phyloP scores from a whole-genome alignment of 92 coral and sea anemone genomes.

The Parazoanthus darwini region DNA sequence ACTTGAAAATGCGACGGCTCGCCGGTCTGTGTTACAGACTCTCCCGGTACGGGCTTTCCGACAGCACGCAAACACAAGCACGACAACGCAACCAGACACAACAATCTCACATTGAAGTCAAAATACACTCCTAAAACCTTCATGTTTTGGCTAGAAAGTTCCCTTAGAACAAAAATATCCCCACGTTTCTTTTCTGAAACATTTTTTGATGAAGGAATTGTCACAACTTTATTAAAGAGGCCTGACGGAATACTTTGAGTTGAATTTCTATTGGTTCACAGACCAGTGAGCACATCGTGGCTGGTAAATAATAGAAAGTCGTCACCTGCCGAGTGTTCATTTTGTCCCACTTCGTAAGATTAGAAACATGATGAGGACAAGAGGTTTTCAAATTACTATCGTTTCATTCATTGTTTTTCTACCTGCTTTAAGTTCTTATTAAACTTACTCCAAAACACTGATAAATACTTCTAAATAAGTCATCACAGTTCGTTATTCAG shows the following conservation, averaged over 20 bases:
- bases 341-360: background rate
- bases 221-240: conserved; percentile 20
- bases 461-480: too few species aligned
- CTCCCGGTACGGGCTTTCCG: conserved; percentile 40
- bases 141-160: conserved; percentile 34
- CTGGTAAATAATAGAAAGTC: background rate
- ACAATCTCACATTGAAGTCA: conserved; percentile 1
- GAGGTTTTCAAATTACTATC: background rate
- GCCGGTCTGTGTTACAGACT: conserved; percentile 84
- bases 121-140: background rate
- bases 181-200: conserved; percentile 5
- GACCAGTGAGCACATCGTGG: conserved; percentile 26
- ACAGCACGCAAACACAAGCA: conserved; percentile 15
- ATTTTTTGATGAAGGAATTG: background rate
- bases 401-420: background rate
- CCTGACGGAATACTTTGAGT: conserved; percentile 22
- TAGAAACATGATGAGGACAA: too few species aligned
- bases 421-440: background rate
- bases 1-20: conserved; percentile 99
- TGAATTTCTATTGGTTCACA: conserved; percentile 14
- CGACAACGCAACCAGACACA: conserved; percentile 13
- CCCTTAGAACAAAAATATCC: background rate
- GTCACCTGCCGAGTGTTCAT: conserved; percentile 17
- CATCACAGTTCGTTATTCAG: background rate
- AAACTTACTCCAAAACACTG: too few species aligned